Evolutionary conservation across 1,140 invertebrate species (phyloP).

Genomic region (Trichomalopsis sarcophagae): DNA sequence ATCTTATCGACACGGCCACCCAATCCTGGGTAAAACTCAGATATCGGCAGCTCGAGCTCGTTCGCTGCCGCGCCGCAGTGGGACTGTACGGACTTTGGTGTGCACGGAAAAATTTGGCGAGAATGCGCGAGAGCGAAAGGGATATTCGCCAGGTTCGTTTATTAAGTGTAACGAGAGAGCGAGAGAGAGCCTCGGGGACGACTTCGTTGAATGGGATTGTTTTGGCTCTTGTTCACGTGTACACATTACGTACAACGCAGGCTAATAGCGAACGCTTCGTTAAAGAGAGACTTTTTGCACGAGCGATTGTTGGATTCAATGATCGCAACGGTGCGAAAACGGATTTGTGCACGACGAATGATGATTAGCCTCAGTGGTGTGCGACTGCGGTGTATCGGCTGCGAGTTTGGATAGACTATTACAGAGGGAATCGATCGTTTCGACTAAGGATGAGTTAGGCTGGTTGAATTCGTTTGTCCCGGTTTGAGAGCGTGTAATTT

Average conservation of each 20-base stretch:
- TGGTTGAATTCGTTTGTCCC: not conserved
- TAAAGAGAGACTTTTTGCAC: not conserved
- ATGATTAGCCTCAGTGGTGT: not conserved
- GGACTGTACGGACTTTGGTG: too few species aligned
- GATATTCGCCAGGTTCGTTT: not conserved
- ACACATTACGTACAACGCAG: not conserved
- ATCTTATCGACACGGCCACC: constrained; percentile 70
- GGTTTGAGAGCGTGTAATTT: too few species aligned
- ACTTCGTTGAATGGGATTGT: not conserved
- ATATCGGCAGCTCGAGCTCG: not conserved
- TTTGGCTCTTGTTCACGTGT: not conserved
- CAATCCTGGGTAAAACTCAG: constrained; percentile 65
- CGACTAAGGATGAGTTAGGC: not conserved
- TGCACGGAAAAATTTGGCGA: too few species aligned
- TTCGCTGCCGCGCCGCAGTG: too few species aligned
- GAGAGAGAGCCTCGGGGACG: not conserved
- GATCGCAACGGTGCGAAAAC: not conserved
- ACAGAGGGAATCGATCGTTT: not conserved
- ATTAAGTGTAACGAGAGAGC: not conserved
- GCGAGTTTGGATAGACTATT: not conserved
- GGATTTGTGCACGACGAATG: not conserved
- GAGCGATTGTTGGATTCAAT: not conserved
- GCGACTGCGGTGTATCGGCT: not conserved
- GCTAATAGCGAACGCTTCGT: not conserved
- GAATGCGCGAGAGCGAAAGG: not conserved